phyloP scores from a whole-genome alignment of 2,888 invertebrate genomes.

The Lasioglossum lativentre region DNA sequence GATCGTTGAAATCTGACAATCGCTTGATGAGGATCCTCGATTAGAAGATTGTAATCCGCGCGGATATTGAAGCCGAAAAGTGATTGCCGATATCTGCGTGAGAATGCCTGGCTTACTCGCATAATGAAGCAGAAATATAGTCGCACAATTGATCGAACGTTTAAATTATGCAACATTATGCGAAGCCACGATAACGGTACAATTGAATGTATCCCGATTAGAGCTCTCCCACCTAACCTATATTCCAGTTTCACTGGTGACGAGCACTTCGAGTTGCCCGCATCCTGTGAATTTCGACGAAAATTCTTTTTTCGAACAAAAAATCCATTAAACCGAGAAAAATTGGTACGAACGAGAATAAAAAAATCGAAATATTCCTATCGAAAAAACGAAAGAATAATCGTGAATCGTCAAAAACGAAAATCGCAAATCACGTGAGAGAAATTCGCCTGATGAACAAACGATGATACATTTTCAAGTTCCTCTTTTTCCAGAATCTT shows the following conservation, averaged over 20 bases:
- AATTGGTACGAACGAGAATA: not conserved
- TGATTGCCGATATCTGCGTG: slow-evolving; percentile 69
- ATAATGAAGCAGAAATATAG: slow-evolving; percentile 73
- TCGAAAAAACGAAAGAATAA: no score
- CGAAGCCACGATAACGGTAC: slow-evolving; percentile 67
- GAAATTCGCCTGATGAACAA: not conserved
- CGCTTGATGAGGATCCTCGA: slow-evolving; percentile 37
- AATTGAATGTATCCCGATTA: slow-evolving; percentile 72
- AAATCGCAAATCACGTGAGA: not conserved
- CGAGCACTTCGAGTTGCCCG: slow-evolving; percentile 8
- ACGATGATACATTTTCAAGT: no score
- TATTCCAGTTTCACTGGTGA: slow-evolving; percentile 43
- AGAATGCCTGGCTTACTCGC: slow-evolving; percentile 70
- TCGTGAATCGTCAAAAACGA: not conserved
- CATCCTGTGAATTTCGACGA: not conserved
- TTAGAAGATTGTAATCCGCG: slow-evolving; percentile 62
- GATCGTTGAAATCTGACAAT: slow-evolving; percentile 36
- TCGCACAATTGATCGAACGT: slow-evolving; percentile 69
- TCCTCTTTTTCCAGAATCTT: not conserved
- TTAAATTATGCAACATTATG: slow-evolving; percentile 69
- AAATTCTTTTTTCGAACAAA: not conserved
- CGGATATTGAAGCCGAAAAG: slow-evolving; percentile 65
- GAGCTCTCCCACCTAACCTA: slow-evolving; percentile 51
- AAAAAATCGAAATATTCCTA: not conserved
- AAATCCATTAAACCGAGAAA: not conserved